Conservation (phyloP, 1,140 invertebrate genomes). For the Xylocopa sonorina region DNA sequence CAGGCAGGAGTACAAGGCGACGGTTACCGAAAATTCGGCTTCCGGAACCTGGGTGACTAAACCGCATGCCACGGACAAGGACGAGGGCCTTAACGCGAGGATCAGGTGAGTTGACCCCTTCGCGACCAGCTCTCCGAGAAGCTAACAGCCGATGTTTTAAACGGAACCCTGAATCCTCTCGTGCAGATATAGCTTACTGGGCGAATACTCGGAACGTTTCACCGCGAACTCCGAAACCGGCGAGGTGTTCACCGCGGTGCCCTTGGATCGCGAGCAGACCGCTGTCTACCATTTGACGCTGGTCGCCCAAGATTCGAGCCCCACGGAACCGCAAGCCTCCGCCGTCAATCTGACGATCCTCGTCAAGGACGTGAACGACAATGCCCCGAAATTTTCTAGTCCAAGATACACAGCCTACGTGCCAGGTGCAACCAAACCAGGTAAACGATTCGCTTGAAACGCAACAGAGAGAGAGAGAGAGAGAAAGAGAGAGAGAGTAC, state of each 20-base stretch:
- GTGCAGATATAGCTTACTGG: conserved; percentile 88
- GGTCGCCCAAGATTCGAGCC: conserved; percentile 93
- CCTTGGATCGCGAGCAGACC: conserved; percentile 91
- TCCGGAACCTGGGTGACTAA: conserved; percentile 87
- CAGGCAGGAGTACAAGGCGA: conserved; percentile 89
- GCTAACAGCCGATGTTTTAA: too few species aligned
- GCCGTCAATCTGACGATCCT: conserved; percentile 91
- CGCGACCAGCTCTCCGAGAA: background rate
- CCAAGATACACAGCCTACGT: conserved; percentile 89
- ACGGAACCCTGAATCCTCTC: too few species aligned
- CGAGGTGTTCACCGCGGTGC: conserved; percentile 86
- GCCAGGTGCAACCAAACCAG: conserved; percentile 88
- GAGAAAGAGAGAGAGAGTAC: too few species aligned
- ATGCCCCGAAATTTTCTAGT: conserved; percentile 89
- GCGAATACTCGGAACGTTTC: conserved; percentile 91
- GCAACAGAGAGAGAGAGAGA: background rate
- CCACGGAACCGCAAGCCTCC: conserved; percentile 89
- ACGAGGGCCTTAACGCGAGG: conserved; percentile 91
- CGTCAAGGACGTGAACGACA: conserved; percentile 94
- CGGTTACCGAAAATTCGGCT: conserved; percentile 89
- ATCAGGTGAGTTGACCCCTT: conserved; percentile 85
- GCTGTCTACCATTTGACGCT: conserved; percentile 90
- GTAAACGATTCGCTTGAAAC: conserved; percentile 76
- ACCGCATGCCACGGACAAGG: conserved; percentile 90
- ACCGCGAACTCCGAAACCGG: conserved; percentile 89